Evolutionary conservation across 2,888 invertebrate species (phyloP).

Genomic region (Euproctis similis): DNA sequence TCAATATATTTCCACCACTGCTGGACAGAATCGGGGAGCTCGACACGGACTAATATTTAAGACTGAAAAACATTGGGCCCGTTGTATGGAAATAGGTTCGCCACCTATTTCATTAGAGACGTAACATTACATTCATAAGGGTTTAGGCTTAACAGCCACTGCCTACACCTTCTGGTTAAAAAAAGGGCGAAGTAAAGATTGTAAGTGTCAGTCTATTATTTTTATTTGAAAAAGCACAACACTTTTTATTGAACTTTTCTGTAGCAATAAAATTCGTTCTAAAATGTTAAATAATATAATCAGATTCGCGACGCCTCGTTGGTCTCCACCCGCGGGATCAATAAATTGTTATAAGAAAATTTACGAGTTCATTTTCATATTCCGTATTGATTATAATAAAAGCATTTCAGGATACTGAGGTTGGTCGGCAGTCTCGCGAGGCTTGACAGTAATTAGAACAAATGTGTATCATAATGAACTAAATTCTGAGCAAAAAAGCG

Average conservation of each 20-base stretch:
- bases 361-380: too few species aligned
- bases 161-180: too few species aligned
- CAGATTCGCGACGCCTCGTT: constrained; percentile 33
- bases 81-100: too few species aligned
- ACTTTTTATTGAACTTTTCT: constrained; percentile 44
- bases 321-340: constrained; percentile 25
- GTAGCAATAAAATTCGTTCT: constrained; percentile 39
- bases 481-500: constrained; percentile 16
- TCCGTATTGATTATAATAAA: constrained; percentile 34
- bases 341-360: constrained; percentile 33
- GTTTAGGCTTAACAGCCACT: too few species aligned
- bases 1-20: too few species aligned
- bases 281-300: constrained; percentile 47
- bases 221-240: constrained; percentile 32
- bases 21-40: too few species aligned
- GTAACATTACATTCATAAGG: too few species aligned
- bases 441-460: constrained; percentile 20
- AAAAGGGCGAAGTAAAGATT: too few species aligned
- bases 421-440: constrained; percentile 18
- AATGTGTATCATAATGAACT: constrained; percentile 19
- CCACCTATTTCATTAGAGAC: too few species aligned
- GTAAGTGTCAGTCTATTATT: constrained; percentile 40
- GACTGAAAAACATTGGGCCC: too few species aligned
- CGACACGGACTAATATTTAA: too few species aligned
- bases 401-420: constrained; percentile 21